Conservation (phyloP, 2,797 vertebrate genomes). For the Schizopygopsis pylzovi region DNA sequence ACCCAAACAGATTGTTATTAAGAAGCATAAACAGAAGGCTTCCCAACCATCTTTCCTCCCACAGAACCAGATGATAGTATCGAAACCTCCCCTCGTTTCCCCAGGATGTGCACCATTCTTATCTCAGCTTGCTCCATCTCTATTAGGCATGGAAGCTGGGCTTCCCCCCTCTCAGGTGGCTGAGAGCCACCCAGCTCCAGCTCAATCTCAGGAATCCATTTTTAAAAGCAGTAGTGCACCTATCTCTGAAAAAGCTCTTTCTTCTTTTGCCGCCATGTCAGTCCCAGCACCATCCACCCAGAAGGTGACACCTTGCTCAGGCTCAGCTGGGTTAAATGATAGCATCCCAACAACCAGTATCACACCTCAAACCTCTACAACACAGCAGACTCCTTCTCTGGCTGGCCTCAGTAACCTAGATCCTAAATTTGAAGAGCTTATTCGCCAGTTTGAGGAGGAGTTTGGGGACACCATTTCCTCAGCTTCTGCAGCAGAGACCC, state of each 20-base stretch:
- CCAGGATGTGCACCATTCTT: slow-evolving; percentile 66
- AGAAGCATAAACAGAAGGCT: slow-evolving; percentile 90
- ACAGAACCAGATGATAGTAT: slow-evolving; percentile 84
- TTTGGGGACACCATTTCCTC: slow-evolving; percentile 82
- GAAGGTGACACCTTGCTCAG: slow-evolving; percentile 63
- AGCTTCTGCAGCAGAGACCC: slow-evolving; percentile 43
- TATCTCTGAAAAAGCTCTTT: slow-evolving; percentile 69
- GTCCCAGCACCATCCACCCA: slow-evolving; percentile 57
- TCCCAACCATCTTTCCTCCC: slow-evolving; percentile 89
- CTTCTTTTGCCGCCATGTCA: slow-evolving; percentile 56
- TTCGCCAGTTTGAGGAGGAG: slow-evolving; percentile 95
- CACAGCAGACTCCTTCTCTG: slow-evolving; percentile 66
- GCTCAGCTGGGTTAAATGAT: slow-evolving; percentile 24
- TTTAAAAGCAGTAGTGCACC: slow-evolving; percentile 70
- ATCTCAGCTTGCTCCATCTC: slow-evolving; percentile 62
- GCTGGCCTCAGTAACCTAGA: slow-evolving; percentile 81
- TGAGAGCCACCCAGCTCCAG: slow-evolving; percentile 75
- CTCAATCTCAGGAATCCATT: slow-evolving; percentile 93
- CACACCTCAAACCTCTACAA: slow-evolving; percentile 70
- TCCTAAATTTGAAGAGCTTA: slow-evolving; percentile 94
- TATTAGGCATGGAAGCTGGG: slow-evolving; percentile 75
- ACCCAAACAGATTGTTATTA: slow-evolving; percentile 91
- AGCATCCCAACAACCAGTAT: slow-evolving; percentile 64
- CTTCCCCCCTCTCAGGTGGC: slow-evolving; percentile 79
- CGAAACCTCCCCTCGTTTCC: slow-evolving; percentile 70